These are phyloP conservation scores for Lithobates sylvaticus DNA, from an alignment of 2,797 vertebrate genomes.

Conservation along the genomic window DNA sequence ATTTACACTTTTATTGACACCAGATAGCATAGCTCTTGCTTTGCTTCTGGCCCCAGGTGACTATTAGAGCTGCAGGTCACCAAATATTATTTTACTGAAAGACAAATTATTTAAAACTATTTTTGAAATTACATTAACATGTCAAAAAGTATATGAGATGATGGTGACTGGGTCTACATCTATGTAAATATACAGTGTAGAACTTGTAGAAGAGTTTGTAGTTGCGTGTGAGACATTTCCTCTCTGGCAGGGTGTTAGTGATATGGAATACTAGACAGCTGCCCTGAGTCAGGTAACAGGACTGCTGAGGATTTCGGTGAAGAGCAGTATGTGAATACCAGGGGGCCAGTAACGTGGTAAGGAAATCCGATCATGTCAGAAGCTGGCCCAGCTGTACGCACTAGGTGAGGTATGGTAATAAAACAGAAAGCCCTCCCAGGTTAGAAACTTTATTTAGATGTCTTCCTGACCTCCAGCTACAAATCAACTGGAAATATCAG, in stretches of 20 bases:
- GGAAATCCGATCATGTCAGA: conserved; percentile 14
- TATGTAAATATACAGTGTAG: not conserved
- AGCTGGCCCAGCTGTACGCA: not conserved
- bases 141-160: not conserved
- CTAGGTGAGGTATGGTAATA: not conserved
- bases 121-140: not conserved
- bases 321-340: not conserved
- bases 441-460: conserved; percentile 3
- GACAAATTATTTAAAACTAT: too few relatives aligned
- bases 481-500: conserved; percentile 5
- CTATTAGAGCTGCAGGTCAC: too few relatives aligned
- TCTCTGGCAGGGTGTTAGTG: not conserved
- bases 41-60: too few relatives aligned
- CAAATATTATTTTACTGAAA: too few relatives aligned
- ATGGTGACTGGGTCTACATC: not conserved
- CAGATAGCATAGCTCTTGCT: too few relatives aligned
- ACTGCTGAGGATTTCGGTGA: not conserved
- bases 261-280: conserved; percentile 6
- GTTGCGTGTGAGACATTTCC: not conserved
- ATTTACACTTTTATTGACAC: too few relatives aligned
- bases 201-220: not conserved
- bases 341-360: not conserved
- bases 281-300: conserved; percentile 10
- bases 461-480: not conserved
- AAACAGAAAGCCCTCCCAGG: not conserved